These are phyloP conservation scores for Phalacrocorax carbo DNA, from an alignment of 2,113 vertebrate species.

Conservation along the genomic window DNA sequence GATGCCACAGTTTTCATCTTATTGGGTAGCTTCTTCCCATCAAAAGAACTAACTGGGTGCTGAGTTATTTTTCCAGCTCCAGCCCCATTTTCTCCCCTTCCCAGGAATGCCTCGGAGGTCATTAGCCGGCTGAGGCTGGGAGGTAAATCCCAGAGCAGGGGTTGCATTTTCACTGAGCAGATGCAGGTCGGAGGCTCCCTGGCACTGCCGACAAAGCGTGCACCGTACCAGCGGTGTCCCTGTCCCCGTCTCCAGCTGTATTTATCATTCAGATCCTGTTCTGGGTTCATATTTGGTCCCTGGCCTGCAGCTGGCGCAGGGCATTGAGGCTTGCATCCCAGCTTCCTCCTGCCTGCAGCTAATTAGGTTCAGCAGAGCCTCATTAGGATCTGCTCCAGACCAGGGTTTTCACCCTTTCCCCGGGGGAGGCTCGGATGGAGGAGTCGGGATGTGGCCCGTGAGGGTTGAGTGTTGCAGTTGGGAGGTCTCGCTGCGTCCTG, in stretches of 20 bases:
- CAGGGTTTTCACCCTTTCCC: not conserved
- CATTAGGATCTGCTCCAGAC: not conserved
- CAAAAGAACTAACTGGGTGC: not conserved
- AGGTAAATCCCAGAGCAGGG: accelerated
- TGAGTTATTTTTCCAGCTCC: not conserved
- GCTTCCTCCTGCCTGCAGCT: not conserved
- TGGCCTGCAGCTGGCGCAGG: not conserved
- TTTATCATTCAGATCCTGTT: not conserved
- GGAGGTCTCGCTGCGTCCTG: not conserved
- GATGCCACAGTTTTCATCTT: not conserved
- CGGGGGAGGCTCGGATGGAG: not conserved
- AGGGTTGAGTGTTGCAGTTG: accelerated
- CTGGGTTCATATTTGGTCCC: not conserved
- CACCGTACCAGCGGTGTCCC: not conserved
- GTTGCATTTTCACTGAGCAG: accelerated
- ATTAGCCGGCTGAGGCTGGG: not conserved
- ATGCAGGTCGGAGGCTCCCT: not conserved
- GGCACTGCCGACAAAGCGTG: not conserved
- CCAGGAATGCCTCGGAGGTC: not conserved
- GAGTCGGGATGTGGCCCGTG: not conserved
- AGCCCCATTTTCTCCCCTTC: not conserved
- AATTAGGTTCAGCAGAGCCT: not conserved
- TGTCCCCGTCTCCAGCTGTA: not conserved
- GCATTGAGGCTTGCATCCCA: not conserved
- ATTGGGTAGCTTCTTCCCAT: not conserved